phyloP scores from a whole-genome alignment of 1,140 invertebrate species.

The Trissolcus basalis region DNA sequence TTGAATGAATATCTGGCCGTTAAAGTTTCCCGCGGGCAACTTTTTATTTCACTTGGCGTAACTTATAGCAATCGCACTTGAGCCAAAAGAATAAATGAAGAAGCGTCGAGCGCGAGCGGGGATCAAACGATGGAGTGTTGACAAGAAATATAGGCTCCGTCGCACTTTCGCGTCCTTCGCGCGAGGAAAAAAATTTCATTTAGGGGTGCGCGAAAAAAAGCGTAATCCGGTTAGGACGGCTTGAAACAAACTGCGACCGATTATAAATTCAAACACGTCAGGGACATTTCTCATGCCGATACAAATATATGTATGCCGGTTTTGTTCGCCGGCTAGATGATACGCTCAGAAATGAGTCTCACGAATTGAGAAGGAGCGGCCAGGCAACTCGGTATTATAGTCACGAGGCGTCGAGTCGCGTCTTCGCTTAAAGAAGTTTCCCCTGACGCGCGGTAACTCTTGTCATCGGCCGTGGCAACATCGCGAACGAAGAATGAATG shows the following conservation, averaged over 20 bases:
- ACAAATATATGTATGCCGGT: slow-evolving; percentile 48
- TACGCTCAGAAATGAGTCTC: slow-evolving; percentile 46
- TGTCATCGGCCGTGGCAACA: slow-evolving; percentile 49
- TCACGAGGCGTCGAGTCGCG: slow-evolving; percentile 50
- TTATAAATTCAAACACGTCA: slow-evolving; percentile 45
- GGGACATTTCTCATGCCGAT: slow-evolving; percentile 45
- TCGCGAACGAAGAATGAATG: slow-evolving; percentile 47
- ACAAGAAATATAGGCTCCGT: neutral
- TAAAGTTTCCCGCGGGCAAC: slow-evolving; percentile 16
- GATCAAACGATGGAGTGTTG: slow-evolving; percentile 1
- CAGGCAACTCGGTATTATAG: slow-evolving; percentile 41
- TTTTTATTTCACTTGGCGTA: slow-evolving; percentile 7
- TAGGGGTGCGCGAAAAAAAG: slow-evolving; percentile 3
- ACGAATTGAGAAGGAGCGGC: slow-evolving; percentile 18
- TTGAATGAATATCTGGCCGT: slow-evolving; percentile 31
- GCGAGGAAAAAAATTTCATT: slow-evolving; percentile 11
- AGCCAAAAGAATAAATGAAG: neutral
- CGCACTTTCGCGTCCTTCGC: neutral
- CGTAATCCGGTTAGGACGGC: neutral
- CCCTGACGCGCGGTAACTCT: slow-evolving; percentile 46
- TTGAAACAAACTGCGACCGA: slow-evolving; percentile 17
- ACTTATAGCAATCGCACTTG: neutral
- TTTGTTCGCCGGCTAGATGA: slow-evolving; percentile 41
- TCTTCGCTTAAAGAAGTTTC: slow-evolving; percentile 53
- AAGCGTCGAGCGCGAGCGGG: no score